phyloP scores from a whole-genome alignment of 2,113 vertebrate genomes.

The Tachuris rubrigastra region DNA sequence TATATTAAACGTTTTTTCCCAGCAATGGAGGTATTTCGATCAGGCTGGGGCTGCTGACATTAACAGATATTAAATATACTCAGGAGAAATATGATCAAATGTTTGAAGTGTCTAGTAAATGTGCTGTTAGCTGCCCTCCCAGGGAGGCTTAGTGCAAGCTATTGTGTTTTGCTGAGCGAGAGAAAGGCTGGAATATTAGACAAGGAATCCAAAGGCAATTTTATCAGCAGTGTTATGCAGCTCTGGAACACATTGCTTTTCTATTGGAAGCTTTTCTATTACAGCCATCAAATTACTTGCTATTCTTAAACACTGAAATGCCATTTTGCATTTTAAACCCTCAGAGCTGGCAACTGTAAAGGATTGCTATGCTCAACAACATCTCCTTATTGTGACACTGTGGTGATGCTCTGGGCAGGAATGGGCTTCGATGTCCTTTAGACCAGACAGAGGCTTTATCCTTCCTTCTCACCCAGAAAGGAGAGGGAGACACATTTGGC shows the following conservation, averaged over 20 bases:
- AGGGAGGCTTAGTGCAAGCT: slow-evolving; percentile 52
- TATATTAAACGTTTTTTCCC: slow-evolving; percentile 36
- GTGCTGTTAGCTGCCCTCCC: slow-evolving; percentile 56
- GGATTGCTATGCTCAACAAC: not conserved
- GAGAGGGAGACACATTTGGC: not conserved
- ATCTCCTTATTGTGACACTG: not conserved
- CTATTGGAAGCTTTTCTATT: slow-evolving; percentile 50
- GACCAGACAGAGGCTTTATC: not conserved
- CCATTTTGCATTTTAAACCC: slow-evolving; percentile 53
- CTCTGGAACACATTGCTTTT: slow-evolving; percentile 46
- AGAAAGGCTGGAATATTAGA: slow-evolving; percentile 61
- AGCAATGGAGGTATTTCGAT: slow-evolving; percentile 48
- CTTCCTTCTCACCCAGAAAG: not conserved
- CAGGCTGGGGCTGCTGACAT: slow-evolving; percentile 51
- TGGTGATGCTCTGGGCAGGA: not conserved
- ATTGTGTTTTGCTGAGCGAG: slow-evolving; percentile 65
- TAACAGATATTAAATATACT: slow-evolving; percentile 69
- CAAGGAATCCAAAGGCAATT: slow-evolving; percentile 64
- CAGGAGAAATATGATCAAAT: slow-evolving; percentile 68
- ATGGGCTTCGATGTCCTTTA: not conserved
- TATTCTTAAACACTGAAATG: slow-evolving; percentile 62
- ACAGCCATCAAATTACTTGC: slow-evolving; percentile 53
- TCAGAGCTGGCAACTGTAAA: not conserved
- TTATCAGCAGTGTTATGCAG: slow-evolving; percentile 47
- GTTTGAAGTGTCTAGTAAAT: slow-evolving; percentile 68